phyloP scores from a whole-genome alignment of 2,797 vertebrate genomes.

The Hippoglossus hippoglossus region DNA sequence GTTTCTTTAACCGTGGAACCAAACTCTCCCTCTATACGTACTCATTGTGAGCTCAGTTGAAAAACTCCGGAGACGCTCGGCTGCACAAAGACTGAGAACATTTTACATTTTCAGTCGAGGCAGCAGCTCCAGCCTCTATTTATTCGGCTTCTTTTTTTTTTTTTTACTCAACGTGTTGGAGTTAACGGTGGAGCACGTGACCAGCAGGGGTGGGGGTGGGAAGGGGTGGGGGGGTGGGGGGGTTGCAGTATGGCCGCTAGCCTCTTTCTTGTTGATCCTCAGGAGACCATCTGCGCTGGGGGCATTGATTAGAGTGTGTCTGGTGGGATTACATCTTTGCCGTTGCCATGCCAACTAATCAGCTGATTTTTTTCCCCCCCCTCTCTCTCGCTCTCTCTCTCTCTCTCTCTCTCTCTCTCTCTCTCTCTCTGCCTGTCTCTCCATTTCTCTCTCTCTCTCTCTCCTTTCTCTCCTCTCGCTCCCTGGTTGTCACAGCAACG shows the following conservation, averaged over 20 bases:
- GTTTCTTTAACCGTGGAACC: not conserved
- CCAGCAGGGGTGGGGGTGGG: constrained; percentile 61
- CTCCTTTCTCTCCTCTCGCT: constrained; percentile 65
- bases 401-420: constrained; percentile 51
- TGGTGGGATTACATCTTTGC: constrained; percentile 99
- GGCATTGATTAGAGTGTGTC: constrained; percentile 99
- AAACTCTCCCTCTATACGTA: constrained; percentile 6
- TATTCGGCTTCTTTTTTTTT: constrained; percentile 28
- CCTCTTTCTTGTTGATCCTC: constrained; percentile 99
- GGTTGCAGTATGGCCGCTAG: constrained; percentile 89
- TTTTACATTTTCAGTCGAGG: constrained; percentile 25
- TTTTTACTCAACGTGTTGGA: constrained; percentile 72
- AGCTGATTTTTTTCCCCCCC: constrained; percentile 89
- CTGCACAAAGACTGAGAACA: constrained; percentile 21
- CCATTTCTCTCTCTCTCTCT: constrained; percentile 56
- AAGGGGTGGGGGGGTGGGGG: constrained; percentile 42
- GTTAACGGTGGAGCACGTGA: constrained; percentile 85
- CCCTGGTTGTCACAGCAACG: constrained; percentile 96
- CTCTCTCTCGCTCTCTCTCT: not conserved
- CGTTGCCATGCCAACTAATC: constrained; percentile 99
- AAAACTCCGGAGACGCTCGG: constrained; percentile 10
- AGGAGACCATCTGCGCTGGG: constrained; percentile 99
- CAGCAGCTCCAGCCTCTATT: constrained; percentile 40
- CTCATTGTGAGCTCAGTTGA: constrained; percentile 6
- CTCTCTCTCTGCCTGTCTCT: constrained; percentile 57